Evolutionary conservation across 2,113 vertebrate genomes (phyloP), one percentile per base, ranked within the genome.

Genomic region (Solea solea): DNA sequence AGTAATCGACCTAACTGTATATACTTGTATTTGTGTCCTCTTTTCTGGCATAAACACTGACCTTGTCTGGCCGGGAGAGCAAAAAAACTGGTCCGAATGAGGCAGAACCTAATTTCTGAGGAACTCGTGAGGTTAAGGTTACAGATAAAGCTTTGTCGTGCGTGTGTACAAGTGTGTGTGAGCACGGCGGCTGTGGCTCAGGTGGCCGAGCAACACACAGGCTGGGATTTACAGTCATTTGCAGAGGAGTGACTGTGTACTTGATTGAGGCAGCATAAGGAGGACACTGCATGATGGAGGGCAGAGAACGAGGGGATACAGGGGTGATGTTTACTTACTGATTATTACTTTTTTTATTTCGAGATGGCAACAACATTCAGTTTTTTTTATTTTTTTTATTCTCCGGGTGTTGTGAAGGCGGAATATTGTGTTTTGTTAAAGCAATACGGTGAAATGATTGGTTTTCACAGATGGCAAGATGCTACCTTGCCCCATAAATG

Each of bases 241-340:
- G 66, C 62, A 42, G 40, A 64, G 41, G 39, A 41, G 54, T 67
- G 63, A 76, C 66, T 59, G 53, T 57, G 53, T 77, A 74, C 81
- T 39, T 64, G 54, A 74, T 53, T 0, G 39, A 68, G 25, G 72
- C 11, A 8, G 53, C 51, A 7, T 41, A n/a, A 67, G 34, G 67
- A 45, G 0, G 8, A n/a, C 25, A 3, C 25, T 7, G 40, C 0
- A 4, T 9, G 71, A 73, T 45, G 34, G 15, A 72, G 46, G 61
- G 21, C 25, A 27, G 34, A 34, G 34, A 34, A 34, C 21, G 42
- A 54, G 27, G 1, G 13, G n/a, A 21, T n/a, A 49, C 10, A 12
- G 21, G 21, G 7, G 12, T 27, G 51, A 41, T 69, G 68, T 53
- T 78, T 74, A 39, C 66, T 67, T 41, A 25, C 45, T 11, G 6